Conservation (phyloP, 2,797 vertebrate genomes). For the Etheostoma nigrum region DNA sequence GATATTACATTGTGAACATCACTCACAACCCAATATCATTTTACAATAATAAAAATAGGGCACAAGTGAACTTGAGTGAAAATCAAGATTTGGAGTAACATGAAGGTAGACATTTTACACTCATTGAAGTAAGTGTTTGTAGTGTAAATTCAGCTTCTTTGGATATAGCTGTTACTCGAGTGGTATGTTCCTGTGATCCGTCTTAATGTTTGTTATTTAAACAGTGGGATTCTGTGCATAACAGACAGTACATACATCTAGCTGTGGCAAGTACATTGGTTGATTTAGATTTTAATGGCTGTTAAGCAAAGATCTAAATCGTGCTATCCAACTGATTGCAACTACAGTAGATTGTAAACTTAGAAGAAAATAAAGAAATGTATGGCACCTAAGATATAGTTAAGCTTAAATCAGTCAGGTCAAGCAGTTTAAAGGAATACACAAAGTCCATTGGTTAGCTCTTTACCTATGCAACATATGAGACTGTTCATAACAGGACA, state of each 20-base stretch:
- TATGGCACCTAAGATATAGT: constrained; percentile 1
- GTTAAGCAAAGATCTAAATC: not conserved
- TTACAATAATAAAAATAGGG: constrained; percentile 20
- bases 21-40: not conserved
- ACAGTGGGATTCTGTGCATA: constrained; percentile 4
- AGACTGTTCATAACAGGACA: constrained; percentile 14
- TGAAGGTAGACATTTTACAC: constrained; percentile 18
- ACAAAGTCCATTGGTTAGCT: constrained; percentile 14
- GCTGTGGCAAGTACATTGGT: constrained; percentile 1
- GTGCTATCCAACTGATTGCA: not conserved
- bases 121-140: constrained; percentile 8
- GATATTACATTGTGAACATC: constrained; percentile 6
- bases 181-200: not conserved
- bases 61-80: constrained; percentile 54
- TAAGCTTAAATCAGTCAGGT: constrained; percentile 9
- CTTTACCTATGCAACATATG: not conserved
- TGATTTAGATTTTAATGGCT: constrained; percentile 20
- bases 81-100: constrained; percentile 21
- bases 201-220: not conserved
- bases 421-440: constrained; percentile 9
- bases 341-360: not conserved
- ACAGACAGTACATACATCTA: constrained; percentile 12
- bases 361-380: not conserved
- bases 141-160: not conserved
- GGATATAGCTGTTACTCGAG: not conserved